Conservation (phyloP, 2,797 vertebrate species). For the Myotis findleyi region DNA sequence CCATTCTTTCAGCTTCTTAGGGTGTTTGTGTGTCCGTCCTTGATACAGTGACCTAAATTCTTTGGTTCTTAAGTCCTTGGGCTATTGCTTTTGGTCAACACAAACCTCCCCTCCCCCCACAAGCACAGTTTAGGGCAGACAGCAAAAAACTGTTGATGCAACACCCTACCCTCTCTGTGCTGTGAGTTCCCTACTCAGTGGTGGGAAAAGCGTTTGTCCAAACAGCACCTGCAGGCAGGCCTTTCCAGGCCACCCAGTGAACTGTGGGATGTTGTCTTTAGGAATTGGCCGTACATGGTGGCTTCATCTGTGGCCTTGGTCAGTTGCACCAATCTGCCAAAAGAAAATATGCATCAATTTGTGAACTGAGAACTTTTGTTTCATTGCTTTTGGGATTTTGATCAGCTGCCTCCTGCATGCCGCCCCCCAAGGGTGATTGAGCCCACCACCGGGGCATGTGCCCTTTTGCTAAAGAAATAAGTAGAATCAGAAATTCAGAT, state of each 20-base stretch:
- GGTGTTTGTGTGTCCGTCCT: background rate
- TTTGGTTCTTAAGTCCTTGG: background rate
- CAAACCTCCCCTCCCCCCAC: background rate
- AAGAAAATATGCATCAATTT: background rate
- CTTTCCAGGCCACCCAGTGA: background rate
- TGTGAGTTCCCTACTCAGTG: background rate
- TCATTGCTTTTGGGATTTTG: background rate
- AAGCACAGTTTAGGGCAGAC: background rate
- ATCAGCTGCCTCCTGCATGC: too few relatives aligned
- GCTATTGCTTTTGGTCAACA: background rate
- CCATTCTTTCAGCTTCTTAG: background rate
- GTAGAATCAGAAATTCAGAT: background rate
- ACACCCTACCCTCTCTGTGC: background rate
- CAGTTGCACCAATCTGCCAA: background rate
- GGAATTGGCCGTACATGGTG: background rate
- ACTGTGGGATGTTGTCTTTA: background rate
- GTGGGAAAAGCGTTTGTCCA: background rate
- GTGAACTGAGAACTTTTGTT: background rate
- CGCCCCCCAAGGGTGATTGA: too few relatives aligned
- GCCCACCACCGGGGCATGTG: too few relatives aligned
- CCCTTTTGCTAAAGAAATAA: background rate
- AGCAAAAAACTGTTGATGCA: background rate
- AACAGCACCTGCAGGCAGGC: background rate
- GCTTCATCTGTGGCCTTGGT: background rate
- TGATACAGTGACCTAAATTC: background rate